Percentiles rank a stretch among this genome's conserved stretches.
Conservation (phyloP, 2,797 vertebrate genomes). For the Onychomys torridus region DNA sequence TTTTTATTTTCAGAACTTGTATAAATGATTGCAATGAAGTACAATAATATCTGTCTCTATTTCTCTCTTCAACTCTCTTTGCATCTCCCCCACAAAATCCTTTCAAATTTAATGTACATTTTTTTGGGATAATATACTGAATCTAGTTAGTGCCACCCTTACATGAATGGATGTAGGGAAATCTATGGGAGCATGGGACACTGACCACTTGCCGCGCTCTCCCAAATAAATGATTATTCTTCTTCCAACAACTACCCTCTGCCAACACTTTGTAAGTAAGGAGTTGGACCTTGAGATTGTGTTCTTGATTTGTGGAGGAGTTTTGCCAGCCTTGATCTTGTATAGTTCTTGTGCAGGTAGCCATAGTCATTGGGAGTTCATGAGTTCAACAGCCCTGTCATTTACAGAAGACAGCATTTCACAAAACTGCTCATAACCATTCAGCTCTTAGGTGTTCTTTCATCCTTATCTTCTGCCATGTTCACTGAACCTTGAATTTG, state of each 20-base stretch:
- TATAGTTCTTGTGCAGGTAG: neutral
- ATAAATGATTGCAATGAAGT: neutral
- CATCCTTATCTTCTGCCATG: neutral
- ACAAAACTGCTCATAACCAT: neutral
- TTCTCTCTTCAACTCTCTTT: neutral
- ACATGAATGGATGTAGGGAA: too few species aligned
- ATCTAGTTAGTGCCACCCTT: neutral
- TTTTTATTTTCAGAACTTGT: neutral
- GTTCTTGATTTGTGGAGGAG: neutral
- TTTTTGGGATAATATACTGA: neutral
- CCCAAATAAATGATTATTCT: neutral
- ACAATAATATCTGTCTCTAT: neutral
- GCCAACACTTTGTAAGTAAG: neutral
- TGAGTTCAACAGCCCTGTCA: neutral
- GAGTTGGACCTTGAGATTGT: neutral
- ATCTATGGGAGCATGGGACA: too few species aligned
- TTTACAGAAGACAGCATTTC: neutral
- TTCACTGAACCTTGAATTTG: neutral
- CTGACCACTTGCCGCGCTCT: neutral
- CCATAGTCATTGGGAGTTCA: neutral
- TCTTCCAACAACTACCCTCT: neutral
- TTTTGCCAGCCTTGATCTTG: neutral
- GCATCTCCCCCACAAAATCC: neutral
- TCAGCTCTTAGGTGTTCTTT: neutral
- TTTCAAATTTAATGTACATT: neutral